Conservation (phyloP, 2,888 invertebrate genomes). For the Minunthozetes semirufus region DNA sequence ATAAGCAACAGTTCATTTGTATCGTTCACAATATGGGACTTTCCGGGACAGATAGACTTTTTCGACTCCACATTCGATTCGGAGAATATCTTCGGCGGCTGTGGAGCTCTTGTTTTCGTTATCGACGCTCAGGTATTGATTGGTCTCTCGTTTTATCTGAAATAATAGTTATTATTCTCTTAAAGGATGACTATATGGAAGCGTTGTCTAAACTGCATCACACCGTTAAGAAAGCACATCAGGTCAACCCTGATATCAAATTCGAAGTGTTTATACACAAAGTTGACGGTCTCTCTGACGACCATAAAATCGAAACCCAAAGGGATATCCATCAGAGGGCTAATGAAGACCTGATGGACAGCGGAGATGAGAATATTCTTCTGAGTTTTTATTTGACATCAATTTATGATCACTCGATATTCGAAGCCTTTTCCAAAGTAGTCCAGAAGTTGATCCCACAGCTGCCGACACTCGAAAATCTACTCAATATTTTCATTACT, state of each 20-base stretch:
- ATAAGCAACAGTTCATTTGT: conserved; percentile 96
- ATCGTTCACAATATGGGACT: conserved; percentile 99
- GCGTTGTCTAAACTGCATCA: conserved; percentile 84
- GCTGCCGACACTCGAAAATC: conserved; percentile 89
- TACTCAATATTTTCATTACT: conserved; percentile 93
- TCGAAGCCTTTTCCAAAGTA: conserved; percentile 99
- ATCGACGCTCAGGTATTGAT: conserved; percentile 69
- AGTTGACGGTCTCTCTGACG: conserved; percentile 97
- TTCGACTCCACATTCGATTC: conserved; percentile 93
- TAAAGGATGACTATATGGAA: conserved; percentile 83
- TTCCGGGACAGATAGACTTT: conserved; percentile 97
- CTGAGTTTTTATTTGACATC: conserved; percentile 87
- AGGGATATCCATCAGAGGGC: conserved; percentile 95
- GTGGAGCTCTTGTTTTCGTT: conserved; percentile 96
- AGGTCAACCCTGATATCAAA: conserved; percentile 90
- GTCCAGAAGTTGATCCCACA: conserved; percentile 98
- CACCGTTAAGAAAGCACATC: conserved; percentile 88
- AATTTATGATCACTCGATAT: conserved; percentile 99
- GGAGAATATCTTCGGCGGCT: conserved; percentile 91
- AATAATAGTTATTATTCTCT: conserved; percentile 52
- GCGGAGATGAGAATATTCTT: conserved; percentile 71
- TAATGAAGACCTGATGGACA: conserved; percentile 69
- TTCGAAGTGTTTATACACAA: conserved; percentile 99
- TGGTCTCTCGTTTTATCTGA: neutral
- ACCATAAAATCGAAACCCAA: conserved; percentile 98